A percentile compares a stretch with the other conserved stretches of the same genome.
These are phyloP conservation scores for Thysanoteuthis rhombus DNA, from an alignment of 2,888 invertebrate species.

Conservation along the genomic window DNA sequence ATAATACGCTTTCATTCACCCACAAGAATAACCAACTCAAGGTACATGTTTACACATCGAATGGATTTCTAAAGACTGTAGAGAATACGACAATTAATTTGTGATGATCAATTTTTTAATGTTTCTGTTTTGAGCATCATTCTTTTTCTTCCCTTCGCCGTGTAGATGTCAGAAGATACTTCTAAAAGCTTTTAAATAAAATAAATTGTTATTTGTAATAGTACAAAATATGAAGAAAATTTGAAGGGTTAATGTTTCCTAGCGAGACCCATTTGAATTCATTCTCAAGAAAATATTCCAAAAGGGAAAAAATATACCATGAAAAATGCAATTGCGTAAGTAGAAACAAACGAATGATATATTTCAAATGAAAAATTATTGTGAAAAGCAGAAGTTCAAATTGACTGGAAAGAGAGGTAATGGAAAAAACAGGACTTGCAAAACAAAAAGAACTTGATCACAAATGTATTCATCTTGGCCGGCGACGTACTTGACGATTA, in stretches of 20 bases:
- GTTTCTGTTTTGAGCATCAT: neutral
- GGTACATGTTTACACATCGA: neutral
- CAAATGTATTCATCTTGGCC: no score
- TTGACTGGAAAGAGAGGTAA: no score
- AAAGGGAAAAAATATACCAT: no score
- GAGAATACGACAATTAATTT: neutral
- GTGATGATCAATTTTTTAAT: neutral
- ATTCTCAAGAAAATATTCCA: no score
- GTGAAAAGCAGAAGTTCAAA: no score
- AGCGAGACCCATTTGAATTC: neutral
- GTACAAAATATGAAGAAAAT: neutral
- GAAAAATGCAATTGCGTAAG: no score
- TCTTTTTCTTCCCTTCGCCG: neutral
- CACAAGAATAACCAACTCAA: neutral
- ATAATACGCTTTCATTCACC: neutral
- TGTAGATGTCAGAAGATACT: neutral
- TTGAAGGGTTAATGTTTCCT: neutral
- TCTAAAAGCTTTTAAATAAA: neutral
- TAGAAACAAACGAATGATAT: no score
- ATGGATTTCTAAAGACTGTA: neutral
- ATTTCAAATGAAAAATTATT: no score
- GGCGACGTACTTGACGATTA: no score
- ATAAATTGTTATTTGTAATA: neutral
- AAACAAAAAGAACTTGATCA: no score
- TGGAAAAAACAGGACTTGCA: no score